Percentiles rank a stretch among this genome's conserved stretches.
Evolutionary conservation across 2,888 invertebrate genomes (phyloP).

Genomic region (Elegia similella): DNA sequence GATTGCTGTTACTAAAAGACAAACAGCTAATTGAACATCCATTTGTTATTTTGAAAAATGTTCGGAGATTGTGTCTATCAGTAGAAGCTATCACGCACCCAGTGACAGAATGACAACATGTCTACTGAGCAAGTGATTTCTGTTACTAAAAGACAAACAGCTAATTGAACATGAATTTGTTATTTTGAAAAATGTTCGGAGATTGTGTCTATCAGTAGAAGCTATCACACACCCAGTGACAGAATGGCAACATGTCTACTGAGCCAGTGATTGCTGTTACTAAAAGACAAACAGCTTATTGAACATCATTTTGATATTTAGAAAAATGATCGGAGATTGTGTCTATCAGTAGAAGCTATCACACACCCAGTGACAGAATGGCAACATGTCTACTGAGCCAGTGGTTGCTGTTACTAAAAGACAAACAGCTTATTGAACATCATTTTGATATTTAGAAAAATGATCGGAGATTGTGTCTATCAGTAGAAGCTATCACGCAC

Average conservation of each 20-base stretch:
- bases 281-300: background rate
- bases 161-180: background rate
- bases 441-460: no score
- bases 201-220: conserved; percentile 5
- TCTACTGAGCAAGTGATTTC: background rate
- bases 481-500: conserved; percentile 17
- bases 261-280: background rate
- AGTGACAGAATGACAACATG: no score
- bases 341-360: conserved; percentile 7
- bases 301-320: background rate
- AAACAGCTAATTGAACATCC: background rate
- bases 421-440: no score
- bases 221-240: conserved; percentile 21
- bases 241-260: conserved; percentile 2
- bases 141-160: background rate
- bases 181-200: background rate
- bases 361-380: background rate
- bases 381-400: conserved; percentile 8
- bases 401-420: background rate
- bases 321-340: background rate
- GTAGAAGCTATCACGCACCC: no score
- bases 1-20: conserved; percentile 5
- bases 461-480: no score
- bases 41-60: no score
- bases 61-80: no score